phyloP scores from a whole-genome alignment of 2,888 invertebrate species.

The Heliconius charithonia region DNA sequence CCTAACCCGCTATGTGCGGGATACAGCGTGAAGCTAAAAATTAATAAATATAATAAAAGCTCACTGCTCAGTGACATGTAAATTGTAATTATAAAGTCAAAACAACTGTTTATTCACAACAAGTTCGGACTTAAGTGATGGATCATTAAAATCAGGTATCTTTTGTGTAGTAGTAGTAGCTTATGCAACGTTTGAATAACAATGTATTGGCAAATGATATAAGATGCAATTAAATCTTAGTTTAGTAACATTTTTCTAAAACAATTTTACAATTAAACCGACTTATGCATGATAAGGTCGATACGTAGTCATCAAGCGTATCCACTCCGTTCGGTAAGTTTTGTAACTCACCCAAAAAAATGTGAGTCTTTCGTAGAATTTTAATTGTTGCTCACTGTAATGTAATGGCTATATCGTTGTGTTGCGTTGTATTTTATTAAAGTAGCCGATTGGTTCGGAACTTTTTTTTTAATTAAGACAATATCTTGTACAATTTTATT shows the following conservation, averaged over 20 bases:
- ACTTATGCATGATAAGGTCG: slow-evolving; percentile 36
- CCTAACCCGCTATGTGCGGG: background rate
- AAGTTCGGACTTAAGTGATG: slow-evolving; percentile 4
- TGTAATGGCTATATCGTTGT: slow-evolving; percentile 25
- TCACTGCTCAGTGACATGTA: no score
- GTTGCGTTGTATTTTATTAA: slow-evolving; percentile 3
- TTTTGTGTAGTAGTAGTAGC: slow-evolving; percentile 13
- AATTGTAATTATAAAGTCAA: background rate
- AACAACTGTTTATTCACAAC: slow-evolving; percentile 20
- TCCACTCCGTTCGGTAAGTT: slow-evolving; percentile 34
- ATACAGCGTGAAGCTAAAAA: background rate
- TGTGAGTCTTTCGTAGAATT: slow-evolving; percentile 38
- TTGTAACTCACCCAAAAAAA: slow-evolving; percentile 38
- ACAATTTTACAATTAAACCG: slow-evolving; percentile 37
- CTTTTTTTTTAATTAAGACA: background rate
- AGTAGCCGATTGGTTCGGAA: background rate
- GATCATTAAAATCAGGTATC: slow-evolving; percentile 33
- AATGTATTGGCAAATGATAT: slow-evolving; percentile 34
- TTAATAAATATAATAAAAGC: background rate
- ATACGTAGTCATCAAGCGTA: slow-evolving; percentile 44
- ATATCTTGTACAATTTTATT: background rate
- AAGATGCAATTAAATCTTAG: slow-evolving; percentile 29
- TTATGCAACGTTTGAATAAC: slow-evolving; percentile 37
- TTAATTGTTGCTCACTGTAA: slow-evolving; percentile 32
- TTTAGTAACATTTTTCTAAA: slow-evolving; percentile 34